Evolutionary conservation across 2,888 invertebrate genomes (phyloP), one percentile per base, ranked within the genome.

Genomic region (Cepaea hortensis): DNA sequence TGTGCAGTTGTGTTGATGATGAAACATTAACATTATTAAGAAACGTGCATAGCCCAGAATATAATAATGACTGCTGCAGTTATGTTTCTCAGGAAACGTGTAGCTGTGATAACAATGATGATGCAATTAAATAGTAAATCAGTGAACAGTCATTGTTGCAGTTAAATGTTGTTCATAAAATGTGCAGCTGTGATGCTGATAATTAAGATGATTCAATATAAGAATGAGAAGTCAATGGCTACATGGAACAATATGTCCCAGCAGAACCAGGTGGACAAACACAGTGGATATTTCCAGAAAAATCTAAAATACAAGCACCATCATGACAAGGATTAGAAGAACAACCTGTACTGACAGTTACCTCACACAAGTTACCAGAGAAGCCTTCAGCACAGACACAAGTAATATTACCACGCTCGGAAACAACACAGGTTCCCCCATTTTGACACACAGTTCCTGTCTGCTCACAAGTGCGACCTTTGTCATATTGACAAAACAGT

Each of bases 371-470:
- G 68, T 89, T 73, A 50, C 93, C 93, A 85, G 88, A 85, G 88
- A 88, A 92, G 80, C 91, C 91, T 46, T 85, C 62, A 3, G 86
- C 82, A 89, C 93, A 93, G 6, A n/a, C 46, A 89, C 92, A 92
- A 15, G 46, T 80, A 83, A 89, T 90, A 11, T 84, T 84, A 48
- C 88, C 88, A 6, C 81, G 65, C 62, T 89, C 90, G n/a, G 81
- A 83, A 15, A 9, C 15, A 20, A 48, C 20, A 88, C 93, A 93
- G 11, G 87, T 89, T 13, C 90, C 91, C 20, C 89, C 91, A 89
- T 92, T 90, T 18, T 87, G 82, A 87, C 93, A 93, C 9, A 91
- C 90, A 15, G 7, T 3, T 4, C n/a, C 61, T 23, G 13, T 68
- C 15, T 87, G 86, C 89, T 91, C 91, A 15, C 90, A 90, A 48